Evolutionary conservation across 1,140 invertebrate genomes (phyloP).

Genomic region (Hypsibius dujardini): DNA sequence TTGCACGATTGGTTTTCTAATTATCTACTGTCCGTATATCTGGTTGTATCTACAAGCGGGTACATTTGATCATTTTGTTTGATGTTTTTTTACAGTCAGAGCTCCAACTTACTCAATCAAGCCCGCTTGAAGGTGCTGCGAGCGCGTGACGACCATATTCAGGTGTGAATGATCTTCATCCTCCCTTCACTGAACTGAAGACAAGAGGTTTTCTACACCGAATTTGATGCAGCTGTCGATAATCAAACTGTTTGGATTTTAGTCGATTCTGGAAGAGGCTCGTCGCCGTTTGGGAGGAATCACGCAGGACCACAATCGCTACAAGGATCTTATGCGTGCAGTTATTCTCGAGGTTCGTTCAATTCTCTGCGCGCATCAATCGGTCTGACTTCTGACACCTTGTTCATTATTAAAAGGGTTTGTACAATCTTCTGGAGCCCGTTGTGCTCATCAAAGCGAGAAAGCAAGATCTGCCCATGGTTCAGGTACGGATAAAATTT

Average conservation of each 20-base stretch:
- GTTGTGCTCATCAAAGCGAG: constrained; percentile 60
- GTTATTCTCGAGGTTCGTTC: constrained; percentile 64
- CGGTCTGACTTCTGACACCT: too few species aligned
- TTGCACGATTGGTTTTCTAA: too few species aligned
- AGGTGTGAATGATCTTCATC: too few species aligned
- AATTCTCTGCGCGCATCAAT: too few species aligned
- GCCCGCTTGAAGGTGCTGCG: constrained; percentile 87
- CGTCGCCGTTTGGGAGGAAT: constrained; percentile 61
- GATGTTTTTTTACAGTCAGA: constrained; percentile 62
- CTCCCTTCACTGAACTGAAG: too few species aligned
- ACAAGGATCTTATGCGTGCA: constrained; percentile 59
- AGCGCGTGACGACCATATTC: constrained; percentile 79
- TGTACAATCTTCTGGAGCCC: constrained; percentile 60
- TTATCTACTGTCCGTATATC: too few species aligned
- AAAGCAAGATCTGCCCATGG: constrained; percentile 53
- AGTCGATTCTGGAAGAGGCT: constrained; percentile 74
- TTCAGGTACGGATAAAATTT: constrained; percentile 40
- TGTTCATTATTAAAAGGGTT: too few species aligned
- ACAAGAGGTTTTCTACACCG: too few species aligned
- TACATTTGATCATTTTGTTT: too few species aligned
- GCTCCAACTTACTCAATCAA: constrained; percentile 94
- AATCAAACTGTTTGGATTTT: constrained; percentile 24
- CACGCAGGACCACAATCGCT: constrained; percentile 48
- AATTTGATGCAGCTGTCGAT: constrained; percentile 13
- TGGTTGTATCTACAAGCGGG: too few species aligned